Conservation (phyloP, 1,140 invertebrate species). For the Aphelenchoides besseyi region DNA sequence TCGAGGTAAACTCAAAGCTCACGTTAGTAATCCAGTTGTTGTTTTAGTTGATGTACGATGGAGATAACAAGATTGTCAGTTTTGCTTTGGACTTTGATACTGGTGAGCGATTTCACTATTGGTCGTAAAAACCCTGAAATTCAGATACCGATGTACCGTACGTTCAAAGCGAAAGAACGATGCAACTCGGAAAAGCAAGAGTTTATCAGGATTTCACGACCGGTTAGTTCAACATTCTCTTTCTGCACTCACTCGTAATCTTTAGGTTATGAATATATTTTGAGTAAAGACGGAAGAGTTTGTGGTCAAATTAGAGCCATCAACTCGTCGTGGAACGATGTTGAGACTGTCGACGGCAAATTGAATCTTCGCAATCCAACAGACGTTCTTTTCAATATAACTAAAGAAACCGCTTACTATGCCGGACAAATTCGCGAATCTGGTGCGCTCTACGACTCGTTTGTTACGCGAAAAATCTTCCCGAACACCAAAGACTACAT, state of each 20-base stretch:
- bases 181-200: slow-evolving; percentile 21
- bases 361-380: slow-evolving; percentile 3
- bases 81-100: slow-evolving; percentile 31
- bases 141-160: slow-evolving; percentile 21
- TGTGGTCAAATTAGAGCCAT: slow-evolving; percentile 14
- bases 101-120: not conserved
- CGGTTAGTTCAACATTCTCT: slow-evolving; percentile 9
- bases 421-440: slow-evolving; percentile 8
- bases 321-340: slow-evolving; percentile 11
- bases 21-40: too few relatives aligned
- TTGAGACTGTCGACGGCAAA: slow-evolving; percentile 7
- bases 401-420: slow-evolving; percentile 13
- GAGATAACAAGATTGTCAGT: slow-evolving; percentile 10
- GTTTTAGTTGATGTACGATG: slow-evolving; percentile 30
- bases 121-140: not conserved
- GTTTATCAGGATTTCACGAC: slow-evolving; percentile 26
- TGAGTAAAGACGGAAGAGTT: slow-evolving; percentile 29
- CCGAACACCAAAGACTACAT: slow-evolving; percentile 11
- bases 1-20: too few relatives aligned
- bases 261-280: slow-evolving; percentile 23
- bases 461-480: not conserved
- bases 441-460: slow-evolving; percentile 13
- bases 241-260: not conserved
- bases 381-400: slow-evolving; percentile 20
- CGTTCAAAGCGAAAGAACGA: slow-evolving; percentile 11